Base-by-base conservation (phyloP, 2,888 invertebrate species). In the Parnassius orleans region DNA sequence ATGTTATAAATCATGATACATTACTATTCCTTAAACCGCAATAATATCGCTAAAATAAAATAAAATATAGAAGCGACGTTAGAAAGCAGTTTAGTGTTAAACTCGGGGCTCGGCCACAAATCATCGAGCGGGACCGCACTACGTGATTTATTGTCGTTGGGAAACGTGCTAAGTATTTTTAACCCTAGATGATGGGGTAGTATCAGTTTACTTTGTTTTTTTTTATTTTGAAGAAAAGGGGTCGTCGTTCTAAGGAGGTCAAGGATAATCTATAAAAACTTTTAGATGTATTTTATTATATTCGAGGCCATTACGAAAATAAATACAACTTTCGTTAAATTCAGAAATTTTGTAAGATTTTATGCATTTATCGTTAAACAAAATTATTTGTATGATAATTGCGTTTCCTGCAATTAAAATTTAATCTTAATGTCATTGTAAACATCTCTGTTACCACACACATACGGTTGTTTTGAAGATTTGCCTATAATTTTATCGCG, bases 121-220 rank as follows among this genome's bases (percentile, higher is more conserved):
- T 61, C 61, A 61, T 61, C 47, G 15, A 19, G 15, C 57, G 53
- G 41, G 15, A 14, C 53, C 53, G 48, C 48, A 9, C 19, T 41
- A 42, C 61, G 57, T 61, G 57, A 57, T 61, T 61, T 61, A 61
- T 61, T 33, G 61, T 41, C 14, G 15, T 41, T 11, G 41, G 53
- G 43, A 52, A 48, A 61, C 61, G 61, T 61, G 61, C 61, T 57
- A 57, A 61, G 61, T 61, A 61, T 61, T 61, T 61, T 57, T 61
- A 61, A 61, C 42, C 53, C 61, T 43, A 33, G 42, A 19, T 52
- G 46, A 57, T 52, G 47, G 57, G 57, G 61, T 41, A 41, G 19
- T 19, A 43, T 57, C 41, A 41, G 10, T 44, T 51, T 41, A 52
- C 52, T 33, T n/a, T 60, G 10, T 19, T 53, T 53, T 59, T 60